Evolutionary conservation across 1,140 invertebrate genomes (phyloP).

Genomic region (Radopholus similis): DNA sequence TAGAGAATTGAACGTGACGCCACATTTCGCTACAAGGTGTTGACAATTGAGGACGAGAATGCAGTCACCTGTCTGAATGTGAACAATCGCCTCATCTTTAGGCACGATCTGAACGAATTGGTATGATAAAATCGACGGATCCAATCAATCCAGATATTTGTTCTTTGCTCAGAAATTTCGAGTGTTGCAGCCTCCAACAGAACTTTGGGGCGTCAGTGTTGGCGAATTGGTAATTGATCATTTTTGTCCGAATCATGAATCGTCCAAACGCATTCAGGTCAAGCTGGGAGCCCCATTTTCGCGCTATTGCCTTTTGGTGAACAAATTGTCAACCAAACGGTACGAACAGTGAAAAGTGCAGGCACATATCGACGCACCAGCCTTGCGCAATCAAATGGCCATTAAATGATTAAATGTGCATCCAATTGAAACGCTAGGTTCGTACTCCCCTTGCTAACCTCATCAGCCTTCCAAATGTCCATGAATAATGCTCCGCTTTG

Average conservation of each 20-base stretch:
- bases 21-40: conserved; percentile 53
- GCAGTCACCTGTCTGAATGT: conserved; percentile 50
- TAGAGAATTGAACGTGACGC: conserved; percentile 55
- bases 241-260: too few species aligned
- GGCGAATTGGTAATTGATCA: too few species aligned
- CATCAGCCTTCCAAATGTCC: too few species aligned
- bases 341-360: background rate
- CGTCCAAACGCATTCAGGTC: too few species aligned
- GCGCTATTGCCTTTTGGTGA: conserved; percentile 41
- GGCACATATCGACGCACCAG: too few species aligned
- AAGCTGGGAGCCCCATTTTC: conserved; percentile 47
- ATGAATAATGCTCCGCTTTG: too few species aligned
- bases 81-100: conserved; percentile 49
- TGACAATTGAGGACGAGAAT: conserved; percentile 50
- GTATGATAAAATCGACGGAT: conserved; percentile 19
- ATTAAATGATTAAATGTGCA: too few species aligned
- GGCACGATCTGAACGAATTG: conserved; percentile 42
- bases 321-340: conserved; percentile 32
- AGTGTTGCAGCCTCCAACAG: conserved; percentile 40
- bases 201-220: conserved; percentile 49
- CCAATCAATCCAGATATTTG: background rate
- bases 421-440: too few species aligned
- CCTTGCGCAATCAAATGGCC: too few species aligned
- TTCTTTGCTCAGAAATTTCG: conserved; percentile 52
- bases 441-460: too few species aligned